Base-by-base conservation (phyloP, 53 echinoderm and acorn worm species). In the Paracentrotus lividus region DNA sequence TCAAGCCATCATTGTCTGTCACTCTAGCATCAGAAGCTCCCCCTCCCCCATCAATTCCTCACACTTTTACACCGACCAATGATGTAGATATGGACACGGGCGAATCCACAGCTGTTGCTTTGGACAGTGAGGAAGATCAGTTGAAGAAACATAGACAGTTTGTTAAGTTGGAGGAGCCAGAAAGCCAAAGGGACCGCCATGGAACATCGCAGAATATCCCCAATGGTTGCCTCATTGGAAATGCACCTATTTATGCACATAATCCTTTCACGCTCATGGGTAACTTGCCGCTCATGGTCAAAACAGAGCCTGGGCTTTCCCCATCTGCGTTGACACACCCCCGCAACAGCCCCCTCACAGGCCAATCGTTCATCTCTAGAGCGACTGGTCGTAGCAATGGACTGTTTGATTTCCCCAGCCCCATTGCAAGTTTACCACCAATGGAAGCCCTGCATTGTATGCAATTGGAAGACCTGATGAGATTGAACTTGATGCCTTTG, bases 41-140 rank as follows among this genome's bases (percentile, higher is more conserved):
- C 36, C 43, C 57, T 51, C 24, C 38, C 33, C 92, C 54, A 4
- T 77, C 92, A 0, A 78, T 92, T 29, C 92, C 78, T 40, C 92
- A 92, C 58, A 78, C 81, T 8, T 92, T 40, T 75, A 78, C 58
- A 34, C 78, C 78, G 24, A 81, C 33, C 26, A 81, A 38, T 33
- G 92, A 92, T 18, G 26, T 92, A 32, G 92, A 92, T 57, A 92
- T 92, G 92, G 92, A 92, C 81, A 92, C 92, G 15, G 92, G 92
- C 2, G 92, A 92, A 57, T 36, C 55, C 0, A 92, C 36, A 8
- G 42, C 42, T 77, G 42, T 57, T 26, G 42, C 43, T 1, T 14
- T 8, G 13, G 52, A 49, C 38, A 33, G 9, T 20, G 45, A 77
- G 26, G 38, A 40, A 14, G 81, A 42, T 33, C 75, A 72, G 29